Evolutionary conservation across 2,888 invertebrate species (phyloP).

Genomic region (Nomada fucata): DNA sequence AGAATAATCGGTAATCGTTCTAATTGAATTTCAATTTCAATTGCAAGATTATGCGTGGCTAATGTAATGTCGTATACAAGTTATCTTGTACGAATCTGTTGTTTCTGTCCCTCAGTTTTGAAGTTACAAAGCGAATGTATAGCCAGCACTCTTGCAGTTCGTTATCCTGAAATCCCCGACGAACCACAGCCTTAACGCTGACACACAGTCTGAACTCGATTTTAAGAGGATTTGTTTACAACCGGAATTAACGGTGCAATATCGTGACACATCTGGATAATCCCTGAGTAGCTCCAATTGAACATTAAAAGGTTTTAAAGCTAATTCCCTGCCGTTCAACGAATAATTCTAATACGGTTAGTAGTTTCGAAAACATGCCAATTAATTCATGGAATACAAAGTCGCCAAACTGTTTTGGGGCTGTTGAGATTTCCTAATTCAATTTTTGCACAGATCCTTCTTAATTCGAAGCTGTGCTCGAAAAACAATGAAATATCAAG

Average conservation of each 20-base stretch:
- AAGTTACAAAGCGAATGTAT: neutral
- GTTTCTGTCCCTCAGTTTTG: neutral
- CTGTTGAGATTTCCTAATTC: too few species aligned
- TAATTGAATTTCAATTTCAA: too few species aligned
- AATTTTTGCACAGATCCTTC: too few species aligned
- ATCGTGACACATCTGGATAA: neutral
- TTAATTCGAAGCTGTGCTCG: too few species aligned
- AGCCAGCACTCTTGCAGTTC: neutral
- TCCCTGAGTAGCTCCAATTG: neutral
- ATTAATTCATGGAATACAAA: too few species aligned
- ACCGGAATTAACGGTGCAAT: neutral
- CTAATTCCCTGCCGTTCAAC: too few species aligned
- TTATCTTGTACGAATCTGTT: neutral
- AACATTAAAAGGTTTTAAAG: neutral
- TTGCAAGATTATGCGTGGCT: too few species aligned
- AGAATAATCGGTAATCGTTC: too few species aligned
- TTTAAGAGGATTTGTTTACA: neutral
- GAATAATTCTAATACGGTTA: too few species aligned
- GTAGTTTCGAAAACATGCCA: too few species aligned
- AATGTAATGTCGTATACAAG: neutral
- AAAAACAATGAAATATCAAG: too few species aligned
- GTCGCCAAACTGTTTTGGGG: too few species aligned
- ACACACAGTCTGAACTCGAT: neutral
- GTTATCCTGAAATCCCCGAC: neutral
- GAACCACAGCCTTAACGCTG: neutral